Evolutionary conservation across 2,797 vertebrate species (phyloP), one percentile per base, ranked within the genome.

Genomic region (Sarcoramphus papa): DNA sequence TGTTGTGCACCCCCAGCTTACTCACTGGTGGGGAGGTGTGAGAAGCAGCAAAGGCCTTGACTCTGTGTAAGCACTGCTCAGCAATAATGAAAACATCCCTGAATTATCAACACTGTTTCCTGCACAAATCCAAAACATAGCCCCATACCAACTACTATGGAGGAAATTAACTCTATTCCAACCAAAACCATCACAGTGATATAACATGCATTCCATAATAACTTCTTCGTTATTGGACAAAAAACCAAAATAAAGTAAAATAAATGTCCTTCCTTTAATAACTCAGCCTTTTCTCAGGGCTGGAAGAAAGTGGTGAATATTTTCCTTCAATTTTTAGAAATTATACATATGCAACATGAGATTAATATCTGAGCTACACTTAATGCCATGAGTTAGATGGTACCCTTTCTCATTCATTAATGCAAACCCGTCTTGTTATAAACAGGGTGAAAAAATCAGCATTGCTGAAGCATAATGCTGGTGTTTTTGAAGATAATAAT

Each of bases 231-330:
- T 65, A 30, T 37, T 3, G 2, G 25, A 56, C 5, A 51, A 40
- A 92, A 74, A 8, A 7, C 0, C 14, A 15, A 67, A 22, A 47
- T 21, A 45, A 63, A 67, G 8, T 43, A 62, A 89, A 81, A 14
- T 22, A 43, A 53, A 10, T 28, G 2, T 35, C 69, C 12, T 9
- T 37, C 2, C 7, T 88, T 53, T 68, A 79, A 48, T 28, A 67
- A 25, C 35, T n/a, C 9, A 40, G 10, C 1, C 2, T 31, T 27
- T 54, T 35, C 41, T 6, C 9, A 50, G 7, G 30, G 1, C 2
- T 85, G 14, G 22, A 51, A 59, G 5, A 47, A 68, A 25, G 2
- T 21, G 35, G 14, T 43, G 35, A 74, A 35, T 70, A 45, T 24
- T 57, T 77, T 63, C 10, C 18, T 67, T 30, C 31, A 59, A 45